These are phyloP conservation scores for Electrona antarctica DNA, from an alignment of 2,113 vertebrate species.

Conservation along the genomic window DNA sequence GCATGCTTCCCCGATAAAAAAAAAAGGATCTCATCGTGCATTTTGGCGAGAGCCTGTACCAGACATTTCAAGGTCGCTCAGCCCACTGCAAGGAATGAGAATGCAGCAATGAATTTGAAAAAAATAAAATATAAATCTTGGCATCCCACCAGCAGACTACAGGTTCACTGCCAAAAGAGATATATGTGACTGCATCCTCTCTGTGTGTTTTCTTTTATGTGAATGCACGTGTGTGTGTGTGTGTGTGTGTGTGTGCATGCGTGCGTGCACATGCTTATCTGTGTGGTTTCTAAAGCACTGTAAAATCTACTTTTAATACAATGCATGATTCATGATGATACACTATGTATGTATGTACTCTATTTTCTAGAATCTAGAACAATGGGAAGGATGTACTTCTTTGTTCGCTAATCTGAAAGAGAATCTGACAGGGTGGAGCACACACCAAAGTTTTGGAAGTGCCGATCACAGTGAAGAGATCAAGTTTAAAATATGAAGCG, in stretches of 20 bases:
- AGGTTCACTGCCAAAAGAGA: slow-evolving; percentile 45
- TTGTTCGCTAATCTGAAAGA: not conserved
- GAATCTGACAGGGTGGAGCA: slow-evolving; percentile 8
- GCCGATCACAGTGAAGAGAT: too few species aligned
- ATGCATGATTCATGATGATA: not conserved
- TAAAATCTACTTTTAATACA: slow-evolving; percentile 39
- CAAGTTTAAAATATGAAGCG: too few species aligned
- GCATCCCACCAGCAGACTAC: slow-evolving; percentile 31
- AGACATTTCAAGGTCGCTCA: slow-evolving; percentile 60
- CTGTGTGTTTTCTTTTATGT: slow-evolving; percentile 14
- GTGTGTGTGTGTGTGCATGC: not conserved
- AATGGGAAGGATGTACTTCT: not conserved
- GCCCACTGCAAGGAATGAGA: slow-evolving; percentile 21
- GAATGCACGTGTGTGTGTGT: slow-evolving; percentile 23
- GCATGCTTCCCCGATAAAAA: slow-evolving; percentile 42
- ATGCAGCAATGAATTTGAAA: slow-evolving; percentile 31
- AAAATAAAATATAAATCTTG: slow-evolving; percentile 38
- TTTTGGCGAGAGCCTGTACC: slow-evolving; percentile 29
- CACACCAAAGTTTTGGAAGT: too few species aligned
- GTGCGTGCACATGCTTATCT: not conserved
- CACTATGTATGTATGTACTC: too few species aligned
- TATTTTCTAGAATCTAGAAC: too few species aligned
- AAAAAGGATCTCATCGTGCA: slow-evolving; percentile 28
- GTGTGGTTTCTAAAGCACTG: slow-evolving; percentile 13
- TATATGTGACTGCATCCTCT: not conserved